Evolutionary conservation across 2,113 vertebrate species (phyloP), one percentile per base, ranked within the genome.

Genomic region (Oryzias curvinotus): DNA sequence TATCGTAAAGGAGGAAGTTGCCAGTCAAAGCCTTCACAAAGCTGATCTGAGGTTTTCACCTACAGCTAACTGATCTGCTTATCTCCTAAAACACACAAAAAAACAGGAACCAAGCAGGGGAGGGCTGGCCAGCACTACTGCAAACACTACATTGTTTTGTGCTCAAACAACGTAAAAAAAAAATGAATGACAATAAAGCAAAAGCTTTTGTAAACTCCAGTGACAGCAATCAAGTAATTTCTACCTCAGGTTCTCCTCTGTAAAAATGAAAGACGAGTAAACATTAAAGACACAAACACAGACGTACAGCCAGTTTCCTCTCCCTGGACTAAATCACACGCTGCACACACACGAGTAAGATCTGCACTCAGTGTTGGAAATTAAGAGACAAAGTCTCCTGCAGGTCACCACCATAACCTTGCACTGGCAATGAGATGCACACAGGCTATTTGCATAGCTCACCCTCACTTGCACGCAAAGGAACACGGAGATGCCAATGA

Each of bases 371-470:
- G 59, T 56, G 56, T 73, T 65, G 68, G 57, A 65, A 55, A 49
- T 66, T 68, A 26, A 25, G 50, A 57, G 50, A 30, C 55, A 50
- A 55, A 46, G 52, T 26, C 65, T 56, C 48, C 30, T 6, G 23
- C 19, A 61, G 16, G 75, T 76, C 62, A 62, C 61, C 59, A 58
- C 28, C n/a, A 71, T 30, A 44, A 67, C 59, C 60, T 72, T 45
- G 19, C 46, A 42, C 71, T 57, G 52, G 60, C 49, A 65, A 63
- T 52, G 70, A 72, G 60, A 71, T 63, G 57, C 56, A 69, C 41
- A 50, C 65, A 67, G 78, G 74, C 80, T 82, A 72, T 88, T 88
- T 87, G 82, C 86, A 86, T 85, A 83, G 84, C 86, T 83, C 74
- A 68, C 75, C 79, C 74, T 87, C 60, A 61, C 73, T 67, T 67